Base-by-base conservation (phyloP, 1,140 invertebrate species). In the Pseudomyrmex flavicornis region DNA sequence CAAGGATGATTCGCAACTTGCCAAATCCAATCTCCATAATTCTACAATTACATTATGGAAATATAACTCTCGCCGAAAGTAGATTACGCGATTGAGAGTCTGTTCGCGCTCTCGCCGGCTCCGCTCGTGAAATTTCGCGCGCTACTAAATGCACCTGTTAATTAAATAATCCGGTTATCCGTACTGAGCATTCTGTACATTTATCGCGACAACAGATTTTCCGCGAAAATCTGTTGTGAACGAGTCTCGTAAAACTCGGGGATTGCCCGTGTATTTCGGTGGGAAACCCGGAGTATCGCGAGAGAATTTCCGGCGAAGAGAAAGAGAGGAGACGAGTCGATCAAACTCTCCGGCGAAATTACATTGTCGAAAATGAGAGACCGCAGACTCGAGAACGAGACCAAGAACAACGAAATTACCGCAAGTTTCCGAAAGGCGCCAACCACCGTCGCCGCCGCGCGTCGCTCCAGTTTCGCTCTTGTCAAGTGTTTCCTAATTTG, bases 21-120 rank as follows among this genome's bases (percentile, higher is more conserved):
- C 54, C 54, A 80, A 80, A 80, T 80, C 76, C 76, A 72, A 80
- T 80, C 66, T 72, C 66, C 54, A 61, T 80, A 80, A 80, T 80
- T 80, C 66, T 80, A 72, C 76, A 80, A 80, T 80, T 80, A 80
- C 46, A 80, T 80, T 80, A 80, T 70, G 66, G 76, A 80, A 80
- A 80, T 80, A 80, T 80, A 80, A 80, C 76, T 80, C 68, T 68
- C 54, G 76, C 54, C 26, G 20, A 80, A 80, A 80, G 66, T 80
- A 54, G 54, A 80, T 80, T 80, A 72, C 52, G 46, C 56, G 76
- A 80, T 80, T 80, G 76, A 59, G 66, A 80, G 65, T 59, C 66
- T 48, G 66, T 68, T 69, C 75, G 26, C 17, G n/a, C n/a, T 61
- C 54, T 44, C 76, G 12, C 66, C 35, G 35, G 44, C 54, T 76